Evolutionary conservation across 2,113 vertebrate species (phyloP), one percentile per base, ranked within the genome.

Genomic region (Bungarus multicinctus): DNA sequence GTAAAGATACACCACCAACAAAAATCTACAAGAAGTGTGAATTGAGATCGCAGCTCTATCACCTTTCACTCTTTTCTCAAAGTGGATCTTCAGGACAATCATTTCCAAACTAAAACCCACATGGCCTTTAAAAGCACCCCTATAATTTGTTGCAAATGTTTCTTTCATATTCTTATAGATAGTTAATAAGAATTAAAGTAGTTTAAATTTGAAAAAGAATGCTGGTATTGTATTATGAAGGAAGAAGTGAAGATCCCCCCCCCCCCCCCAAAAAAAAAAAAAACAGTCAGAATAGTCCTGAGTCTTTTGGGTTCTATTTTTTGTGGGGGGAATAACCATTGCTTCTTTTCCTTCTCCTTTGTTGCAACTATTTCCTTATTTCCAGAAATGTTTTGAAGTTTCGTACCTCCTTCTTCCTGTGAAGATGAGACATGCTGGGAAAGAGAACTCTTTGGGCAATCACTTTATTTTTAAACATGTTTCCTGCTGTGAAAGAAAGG

Each of bases 381-480:
- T 94, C 34, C 52, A 8, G 69, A 74, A 55, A 90, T 58, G 69
- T 55, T 55, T 53, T 60, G 50, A 93, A 3, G 0, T 55, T 57
- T 93, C 89, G 89, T 90, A 69, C 57, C 74, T 34, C 30, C 30
- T n/a, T 18, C 34, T 11, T 91, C 54, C 20, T 23, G 5, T 57
- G 39, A 25, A 23, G 55, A 8, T 39, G 34, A 60, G 47, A n/a
- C 50, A 4, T 53, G 85, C 91, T 23, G 87, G 88, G 90, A 22
- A 55, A 43, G 87, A 93, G 92, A 85, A 90, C 81, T 34, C 50
- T 92, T 54, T 47, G 90, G 50, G 81, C 93, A 96, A 69, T 95
- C 91, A 94, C 53, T 96, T 96, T 95, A 95, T 96, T 96, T 93
- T 94, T 89, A 90, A 90, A 89, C 87, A 88, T 11, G 69, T 22